phyloP scores from a whole-genome alignment of 2,797 vertebrate species.

The Potorous gilbertii region DNA sequence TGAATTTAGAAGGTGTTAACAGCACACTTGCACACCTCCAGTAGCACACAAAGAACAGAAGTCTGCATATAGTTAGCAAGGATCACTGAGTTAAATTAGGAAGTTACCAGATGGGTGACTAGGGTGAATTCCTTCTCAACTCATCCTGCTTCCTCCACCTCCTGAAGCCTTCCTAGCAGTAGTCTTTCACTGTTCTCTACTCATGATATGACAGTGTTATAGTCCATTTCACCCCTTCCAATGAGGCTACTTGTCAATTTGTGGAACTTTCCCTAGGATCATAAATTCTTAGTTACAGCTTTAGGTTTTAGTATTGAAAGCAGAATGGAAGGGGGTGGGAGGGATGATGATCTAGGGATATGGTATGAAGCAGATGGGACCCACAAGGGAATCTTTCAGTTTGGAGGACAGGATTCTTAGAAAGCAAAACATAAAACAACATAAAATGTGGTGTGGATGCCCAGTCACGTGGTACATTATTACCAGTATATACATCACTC shows the following conservation, averaged over 20 bases:
- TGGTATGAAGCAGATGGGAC: not conserved
- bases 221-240: not conserved
- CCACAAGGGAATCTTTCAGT: not conserved
- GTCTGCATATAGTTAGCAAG: not conserved
- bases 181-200: not conserved
- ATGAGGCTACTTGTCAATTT: not conserved
- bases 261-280: not conserved
- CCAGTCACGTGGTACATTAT: not conserved
- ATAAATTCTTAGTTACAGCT: not conserved
- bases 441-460: not conserved
- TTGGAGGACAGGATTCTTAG: not conserved
- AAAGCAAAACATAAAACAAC: not conserved
- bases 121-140: not conserved
- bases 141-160: not conserved
- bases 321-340: not conserved
- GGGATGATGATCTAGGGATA: not conserved
- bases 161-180: not conserved
- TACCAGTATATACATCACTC: not conserved
- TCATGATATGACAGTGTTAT: not conserved
- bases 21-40: not conserved
- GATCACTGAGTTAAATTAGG: not conserved
- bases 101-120: not conserved
- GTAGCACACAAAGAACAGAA: not conserved
- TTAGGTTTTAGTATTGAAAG: not conserved
- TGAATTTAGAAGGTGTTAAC: not conserved